Base-by-base conservation (phyloP, 2,797 vertebrate species). In the Scleropages formosus region DNA sequence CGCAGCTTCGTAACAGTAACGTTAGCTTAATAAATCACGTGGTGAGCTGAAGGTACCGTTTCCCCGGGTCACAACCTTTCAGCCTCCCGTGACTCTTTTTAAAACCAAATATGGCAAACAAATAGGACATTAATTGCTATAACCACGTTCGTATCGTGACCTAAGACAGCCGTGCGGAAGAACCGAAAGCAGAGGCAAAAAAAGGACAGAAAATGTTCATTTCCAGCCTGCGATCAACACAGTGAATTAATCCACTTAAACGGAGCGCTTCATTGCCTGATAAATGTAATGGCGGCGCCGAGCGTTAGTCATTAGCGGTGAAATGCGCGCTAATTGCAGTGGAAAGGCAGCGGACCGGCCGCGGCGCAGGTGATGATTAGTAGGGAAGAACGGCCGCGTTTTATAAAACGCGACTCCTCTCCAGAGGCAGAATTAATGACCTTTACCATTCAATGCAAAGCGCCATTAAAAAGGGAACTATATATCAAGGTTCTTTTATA, bases 311-410 rank as follows among this genome's bases (percentile, higher is more conserved):
- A 79, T 84, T 83, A 81, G 78, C 68, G 77, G 74, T 76, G 75
- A 80, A 84, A 83, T 80, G 79, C 66, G 77, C 74, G 81, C 75
- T 84, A 82, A 82, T 84, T 80, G 79, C 65, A 66, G 75, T 27
- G 46, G 67, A 68, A 75, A 75, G 76, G 58, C 49, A 6, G 31
- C 59, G 63, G 76, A 74, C 74, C 62, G 72, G 77, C 74, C 58
- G n/a, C 46, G 72, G 74, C 63, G 62, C 61, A 26, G 4, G 16
- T 39, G 11, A 65, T 31, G 13, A 65, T 65, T 31, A 39, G 24
- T 12, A 31, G 11, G 26, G 27, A 65, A 71, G 77, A 66, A 76
- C 66, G 13, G 74, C 79, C 78, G 77, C 75, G 20, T 75, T 67
- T 80, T 80, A 80, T 78, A 80, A 81, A 77, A 78, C 75, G 74